Evolutionary conservation across 2,888 invertebrate species (phyloP).

Genomic region (Blomia tropicalis): DNA sequence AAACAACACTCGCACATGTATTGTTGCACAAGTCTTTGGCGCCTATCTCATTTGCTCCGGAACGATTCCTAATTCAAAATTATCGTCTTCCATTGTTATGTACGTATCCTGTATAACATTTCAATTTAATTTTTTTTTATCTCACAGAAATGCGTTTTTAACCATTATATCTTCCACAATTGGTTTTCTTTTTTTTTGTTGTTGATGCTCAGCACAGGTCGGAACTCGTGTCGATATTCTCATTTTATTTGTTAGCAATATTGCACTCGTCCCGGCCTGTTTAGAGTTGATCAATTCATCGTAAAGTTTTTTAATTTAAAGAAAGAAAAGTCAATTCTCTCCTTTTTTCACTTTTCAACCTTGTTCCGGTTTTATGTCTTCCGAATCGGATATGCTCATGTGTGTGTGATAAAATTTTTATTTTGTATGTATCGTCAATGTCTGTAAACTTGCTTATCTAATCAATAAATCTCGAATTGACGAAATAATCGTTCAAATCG

Average conservation of each 20-base stretch:
- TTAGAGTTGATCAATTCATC: not conserved
- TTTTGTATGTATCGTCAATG: no score
- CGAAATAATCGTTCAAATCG: no score
- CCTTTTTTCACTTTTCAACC: not conserved
- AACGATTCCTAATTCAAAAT: no score
- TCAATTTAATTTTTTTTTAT: not conserved
- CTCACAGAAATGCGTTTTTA: not conserved
- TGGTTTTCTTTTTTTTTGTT: not conserved
- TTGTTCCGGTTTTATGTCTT: not conserved
- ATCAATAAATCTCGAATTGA: no score
- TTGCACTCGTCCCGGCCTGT: conserved; percentile 20
- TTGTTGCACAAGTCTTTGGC: no score
- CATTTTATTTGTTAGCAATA: not conserved
- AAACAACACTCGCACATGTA: no score
- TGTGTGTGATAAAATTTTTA: no score
- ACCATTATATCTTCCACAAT: not conserved
- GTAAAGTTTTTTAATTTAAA: not conserved
- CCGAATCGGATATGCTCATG: not conserved
- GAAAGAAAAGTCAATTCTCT: no score
- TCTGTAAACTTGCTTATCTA: no score
- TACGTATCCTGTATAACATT: not conserved
- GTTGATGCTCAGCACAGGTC: conserved; percentile 14
- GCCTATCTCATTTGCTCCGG: no score
- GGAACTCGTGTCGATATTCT: conserved; percentile 12
- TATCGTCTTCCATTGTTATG: not conserved